phyloP scores from a whole-genome alignment of 2,113 vertebrate genomes.

The Rhodinocichla rosea region DNA sequence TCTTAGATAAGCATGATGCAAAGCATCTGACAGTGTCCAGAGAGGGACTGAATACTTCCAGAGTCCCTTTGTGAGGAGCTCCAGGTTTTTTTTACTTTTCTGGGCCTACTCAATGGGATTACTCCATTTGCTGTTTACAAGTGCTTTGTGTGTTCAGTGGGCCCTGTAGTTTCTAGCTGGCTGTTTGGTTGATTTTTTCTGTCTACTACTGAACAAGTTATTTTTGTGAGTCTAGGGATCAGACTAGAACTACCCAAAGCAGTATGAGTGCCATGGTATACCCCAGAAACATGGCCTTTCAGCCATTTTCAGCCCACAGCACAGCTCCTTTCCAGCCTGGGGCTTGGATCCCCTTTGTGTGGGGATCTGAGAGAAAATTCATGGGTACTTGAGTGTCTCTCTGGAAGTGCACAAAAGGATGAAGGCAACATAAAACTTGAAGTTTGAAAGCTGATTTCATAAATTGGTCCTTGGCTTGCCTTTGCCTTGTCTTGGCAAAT shows the following conservation, averaged over 20 bases:
- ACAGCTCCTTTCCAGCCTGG: background rate
- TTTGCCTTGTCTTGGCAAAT: background rate
- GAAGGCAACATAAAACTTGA: background rate
- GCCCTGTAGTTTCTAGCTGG: fast-evolving
- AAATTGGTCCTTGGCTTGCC: background rate
- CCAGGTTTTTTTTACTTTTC: background rate
- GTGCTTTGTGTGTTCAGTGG: background rate
- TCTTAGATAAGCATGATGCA: background rate
- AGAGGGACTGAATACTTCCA: background rate
- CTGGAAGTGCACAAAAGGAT: background rate
- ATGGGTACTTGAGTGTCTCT: background rate
- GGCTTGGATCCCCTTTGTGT: background rate
- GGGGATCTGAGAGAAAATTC: background rate
- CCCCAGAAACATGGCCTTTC: background rate
- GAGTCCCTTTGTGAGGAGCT: background rate
- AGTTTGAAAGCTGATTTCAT: background rate
- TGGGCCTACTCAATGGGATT: background rate
- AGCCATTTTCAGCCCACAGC: background rate
- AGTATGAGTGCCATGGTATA: background rate
- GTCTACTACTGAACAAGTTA: background rate
- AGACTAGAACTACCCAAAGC: background rate
- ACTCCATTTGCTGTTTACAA: background rate
- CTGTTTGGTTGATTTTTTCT: background rate
- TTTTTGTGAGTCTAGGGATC: background rate
- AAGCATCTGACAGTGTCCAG: background rate